Base-by-base conservation (phyloP, 2,797 vertebrate species). In the Orestias chungarensis region DNA sequence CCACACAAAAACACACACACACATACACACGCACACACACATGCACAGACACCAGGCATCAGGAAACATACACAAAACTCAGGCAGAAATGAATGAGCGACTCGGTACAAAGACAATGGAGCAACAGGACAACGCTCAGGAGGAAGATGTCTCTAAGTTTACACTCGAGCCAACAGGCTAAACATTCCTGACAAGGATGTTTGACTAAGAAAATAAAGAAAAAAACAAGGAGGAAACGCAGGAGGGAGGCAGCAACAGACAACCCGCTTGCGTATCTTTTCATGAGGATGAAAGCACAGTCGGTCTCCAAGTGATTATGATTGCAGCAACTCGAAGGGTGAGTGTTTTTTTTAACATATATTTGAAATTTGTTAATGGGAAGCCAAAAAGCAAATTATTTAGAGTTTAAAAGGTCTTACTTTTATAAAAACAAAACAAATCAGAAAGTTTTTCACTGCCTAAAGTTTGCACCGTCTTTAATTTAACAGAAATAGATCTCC, bases 91-190 rank as follows among this genome's bases (percentile, higher is more conserved):
- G 78, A 85, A 82, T 73, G 68, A 89, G 75, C 46, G 38, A 49
- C 71, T 89, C 73, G 20, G 25, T 71, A 79, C 73, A 76, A 76
- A 57, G 18, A 79, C 79, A 54, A 93, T 90, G 90, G 86, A 84
- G 71, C 84, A 85, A 71, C 79, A 79, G 84, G 79, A 87, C 79
- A 70, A 74, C 75, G 73, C 81, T 83, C 71, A 75, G 74, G 68
- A 33, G 80, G 78, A 84, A 85, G 76, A 79, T 69, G 79, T 61
- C n/a, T 71, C 64, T 75, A 86, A 87, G 70, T 92, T 88, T 75
- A 68, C 66, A 66, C 64, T 61, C 27, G 43, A 61, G n/a, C 80
- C 71, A 75, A 61, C 55, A 70, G 29, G 72, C 68, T 71, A 73
- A 70, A 80, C 66, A 55, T 74, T 75, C 11, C 46, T 73, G 25